These are phyloP conservation scores for Drosophila ogumai DNA, from an alignment of 1,140 invertebrate species.

Conservation along the genomic window DNA sequence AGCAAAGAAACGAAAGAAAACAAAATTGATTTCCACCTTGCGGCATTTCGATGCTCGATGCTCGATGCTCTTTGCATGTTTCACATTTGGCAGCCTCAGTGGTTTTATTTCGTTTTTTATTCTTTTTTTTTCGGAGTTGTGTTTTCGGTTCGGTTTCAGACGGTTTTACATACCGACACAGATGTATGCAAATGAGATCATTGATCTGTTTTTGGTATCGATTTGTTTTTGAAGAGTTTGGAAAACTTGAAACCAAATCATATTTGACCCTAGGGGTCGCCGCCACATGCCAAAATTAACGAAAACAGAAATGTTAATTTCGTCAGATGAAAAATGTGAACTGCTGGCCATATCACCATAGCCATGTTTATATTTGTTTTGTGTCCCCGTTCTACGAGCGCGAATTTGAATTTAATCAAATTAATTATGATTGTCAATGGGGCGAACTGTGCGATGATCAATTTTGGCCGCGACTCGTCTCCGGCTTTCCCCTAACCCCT, in stretches of 20 bases:
- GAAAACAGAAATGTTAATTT: constrained; percentile 78
- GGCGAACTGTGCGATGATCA: constrained; percentile 56
- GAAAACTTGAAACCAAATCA: constrained; percentile 77
- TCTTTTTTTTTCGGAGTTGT: constrained; percentile 3
- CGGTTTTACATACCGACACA: constrained; percentile 20
- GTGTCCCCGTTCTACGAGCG: constrained; percentile 64
- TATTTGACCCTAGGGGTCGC: constrained; percentile 80
- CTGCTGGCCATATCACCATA: constrained; percentile 49
- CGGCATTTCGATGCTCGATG: constrained; percentile 59
- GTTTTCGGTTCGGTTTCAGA: constrained; percentile 23
- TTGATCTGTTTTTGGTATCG: constrained; percentile 83
- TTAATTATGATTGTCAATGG: constrained; percentile 80
- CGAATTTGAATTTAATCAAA: constrained; percentile 82
- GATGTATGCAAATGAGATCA: constrained; percentile 81
- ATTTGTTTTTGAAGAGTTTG: constrained; percentile 76
- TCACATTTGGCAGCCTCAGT: constrained; percentile 69
- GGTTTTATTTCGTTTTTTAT: constrained; percentile 22
- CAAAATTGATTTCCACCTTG: constrained; percentile 79
- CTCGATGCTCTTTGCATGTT: constrained; percentile 65
- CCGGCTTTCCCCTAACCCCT: constrained; percentile 13
- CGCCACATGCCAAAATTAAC: constrained; percentile 72
- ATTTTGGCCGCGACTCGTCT: constrained; percentile 28
- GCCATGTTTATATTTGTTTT: constrained; percentile 34
- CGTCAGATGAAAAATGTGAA: constrained; percentile 64
- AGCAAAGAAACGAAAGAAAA: constrained; percentile 53